Conservation (phyloP, 2,888 invertebrate species). For the Ephialtes manifestator region DNA sequence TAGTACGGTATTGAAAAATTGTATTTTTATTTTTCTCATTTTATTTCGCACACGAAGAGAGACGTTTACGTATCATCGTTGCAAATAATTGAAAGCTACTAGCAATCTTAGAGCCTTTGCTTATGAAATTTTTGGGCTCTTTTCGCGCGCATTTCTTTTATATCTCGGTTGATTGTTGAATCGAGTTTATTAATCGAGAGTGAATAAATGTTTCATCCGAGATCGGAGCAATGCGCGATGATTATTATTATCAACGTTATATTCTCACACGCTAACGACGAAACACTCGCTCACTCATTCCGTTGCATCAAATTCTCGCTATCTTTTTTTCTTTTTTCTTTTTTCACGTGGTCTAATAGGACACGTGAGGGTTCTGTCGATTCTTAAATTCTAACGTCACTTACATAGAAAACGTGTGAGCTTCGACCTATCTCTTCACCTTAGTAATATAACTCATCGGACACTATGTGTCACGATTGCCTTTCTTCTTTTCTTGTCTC, state of each 20-base stretch:
- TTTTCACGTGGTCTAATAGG: constrained; percentile 40
- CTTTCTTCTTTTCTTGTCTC: constrained; percentile 57
- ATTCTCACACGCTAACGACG: constrained; percentile 40
- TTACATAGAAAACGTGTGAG: constrained; percentile 61
- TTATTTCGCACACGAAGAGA: constrained; percentile 26
- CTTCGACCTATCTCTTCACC: constrained; percentile 51
- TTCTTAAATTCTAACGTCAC: constrained; percentile 45
- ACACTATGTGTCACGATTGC: constrained; percentile 36
- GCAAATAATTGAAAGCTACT: constrained; percentile 29
- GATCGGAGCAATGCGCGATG: constrained; percentile 14
- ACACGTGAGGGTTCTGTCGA: constrained; percentile 31
- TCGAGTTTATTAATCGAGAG: constrained; percentile 16
- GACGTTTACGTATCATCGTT: constrained; percentile 23
- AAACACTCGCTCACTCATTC: constrained; percentile 57
- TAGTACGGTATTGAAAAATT: constrained; percentile 21
- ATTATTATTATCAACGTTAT: constrained; percentile 30
- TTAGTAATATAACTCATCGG: constrained; percentile 53
- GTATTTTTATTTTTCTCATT: constrained; percentile 9
- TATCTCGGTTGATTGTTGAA: constrained; percentile 11
- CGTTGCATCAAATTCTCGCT: constrained; percentile 29
- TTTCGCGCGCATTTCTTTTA: background rate
- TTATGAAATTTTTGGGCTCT: constrained; percentile 22
- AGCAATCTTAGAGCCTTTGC: constrained; percentile 34
- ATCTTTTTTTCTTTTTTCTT: background rate
- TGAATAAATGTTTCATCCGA: background rate